Evolutionary conservation across 1,140 invertebrate genomes (phyloP), one percentile per base, ranked within the genome.

Genomic region (Lucilia cuprina): DNA sequence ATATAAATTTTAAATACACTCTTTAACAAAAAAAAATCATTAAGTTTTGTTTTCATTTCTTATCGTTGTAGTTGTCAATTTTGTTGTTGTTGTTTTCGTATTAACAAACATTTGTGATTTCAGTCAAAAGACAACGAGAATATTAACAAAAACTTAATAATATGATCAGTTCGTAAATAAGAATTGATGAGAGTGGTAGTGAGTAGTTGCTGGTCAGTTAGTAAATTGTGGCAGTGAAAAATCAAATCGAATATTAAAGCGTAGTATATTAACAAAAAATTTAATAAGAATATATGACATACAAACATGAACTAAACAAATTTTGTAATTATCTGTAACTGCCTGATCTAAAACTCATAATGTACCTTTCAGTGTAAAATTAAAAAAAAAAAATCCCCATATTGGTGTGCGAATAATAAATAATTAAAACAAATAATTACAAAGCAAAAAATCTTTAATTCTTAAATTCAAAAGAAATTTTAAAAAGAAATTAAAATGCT

Each of bases 81-180:
- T 60, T 17, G 13, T 60, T 60, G 14, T 60, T 60, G n/a, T 60
- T 60, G 55, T 2, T n/a, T 5, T 8, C 7, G 41, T 41, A 41
- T 41, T 30, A 30, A 30, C 25, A 30, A 3, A 1, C 1, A 30
- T 41, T 41, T 41, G 41, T 41, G 41, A 41, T 5, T 41, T 41
- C 7, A 8, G 41, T 13, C 12, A 17, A n/a, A 55, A 70, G 65
- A 9, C 65, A 25, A 70, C 41, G 65, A 70, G 5, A 21, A 21
- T 21, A 21, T 25, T 12, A 12, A 55, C 13, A 7, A 21, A 70
- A 70, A 70, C 10, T 70, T 25, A 70, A 70, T 70, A 25, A 25
- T 70, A 21, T 21, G n/a, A 70, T 25, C 77, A 80, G 77, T 80
- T 10, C 47, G 41, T 50, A 50, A 80, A 49, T 14, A 80, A 80